Evolutionary conservation across 2,113 vertebrate genomes (phyloP), one percentile per base, ranked within the genome.

Genomic region (Chlorodrepanis virens): DNA sequence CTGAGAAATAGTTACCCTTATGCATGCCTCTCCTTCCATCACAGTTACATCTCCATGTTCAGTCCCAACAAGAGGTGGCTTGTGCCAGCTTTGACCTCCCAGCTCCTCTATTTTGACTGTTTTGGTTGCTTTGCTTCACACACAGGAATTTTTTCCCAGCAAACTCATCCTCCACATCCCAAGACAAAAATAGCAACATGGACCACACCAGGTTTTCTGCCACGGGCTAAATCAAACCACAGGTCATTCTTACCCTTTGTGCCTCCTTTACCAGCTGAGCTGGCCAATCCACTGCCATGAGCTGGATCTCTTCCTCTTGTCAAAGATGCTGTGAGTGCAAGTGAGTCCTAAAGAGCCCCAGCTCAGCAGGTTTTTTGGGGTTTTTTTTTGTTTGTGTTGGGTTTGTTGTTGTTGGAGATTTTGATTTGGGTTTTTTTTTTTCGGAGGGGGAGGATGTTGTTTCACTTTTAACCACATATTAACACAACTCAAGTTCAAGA

Each of bases 391-490:
- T 33, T 42, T 50, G 14, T 8, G 13, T 50, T 10, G 5, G 13
- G 2, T 57, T 61, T 63, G 4, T 47, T 25, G 8, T 15, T 44
- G 12, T 61, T 37, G 5, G 9, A 9, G 29, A 28, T 44, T 52
- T 11, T 8, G 12, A 5, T 28, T 52, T 17, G 5, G 35, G 35
- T 35, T 35, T 35, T 35, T 60, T 44, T 21, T 9, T 25, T 25
- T 16, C 5, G 2, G 17, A 4, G 3, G 5, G 6, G 2, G 1
- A 2, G 6, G 2, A 14, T 17, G n/a, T 0, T n/a, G 8, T 69
- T 75, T 29, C 5, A 40, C 40, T 68, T 76, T 52, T 75, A 76
- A 29, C 3, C 2, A 18, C 15, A 7, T 15, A 22, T 53, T 49
- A 61, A 61, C 1, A 6, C 40, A 14, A 8, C 5, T 49, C 5